These are phyloP conservation scores for Morpho helenor DNA, from an alignment of 2,888 invertebrate genomes.

Conservation along the genomic window DNA sequence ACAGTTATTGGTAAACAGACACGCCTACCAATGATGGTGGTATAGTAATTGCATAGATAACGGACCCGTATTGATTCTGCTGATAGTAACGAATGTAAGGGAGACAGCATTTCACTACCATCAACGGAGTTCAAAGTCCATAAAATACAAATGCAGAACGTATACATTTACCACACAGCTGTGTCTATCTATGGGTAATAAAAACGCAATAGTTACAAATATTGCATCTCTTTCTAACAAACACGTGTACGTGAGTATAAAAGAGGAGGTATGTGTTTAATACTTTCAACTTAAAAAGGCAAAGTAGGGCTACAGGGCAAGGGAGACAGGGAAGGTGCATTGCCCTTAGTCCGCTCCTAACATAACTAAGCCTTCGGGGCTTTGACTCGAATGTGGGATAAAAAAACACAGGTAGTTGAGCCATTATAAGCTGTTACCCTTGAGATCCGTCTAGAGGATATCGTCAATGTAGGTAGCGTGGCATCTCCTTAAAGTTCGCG, in stretches of 20 bases:
- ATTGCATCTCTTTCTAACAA: slow-evolving; percentile 69
- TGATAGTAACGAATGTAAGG: slow-evolving; percentile 50
- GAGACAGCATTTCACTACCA: slow-evolving; percentile 55
- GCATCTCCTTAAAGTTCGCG: slow-evolving; percentile 11
- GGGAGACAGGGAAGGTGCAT: slow-evolving; percentile 74
- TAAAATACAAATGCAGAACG: slow-evolving; percentile 55
- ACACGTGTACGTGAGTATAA: slow-evolving; percentile 44
- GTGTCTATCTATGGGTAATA: slow-evolving; percentile 57
- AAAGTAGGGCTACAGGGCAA: slow-evolving; percentile 77
- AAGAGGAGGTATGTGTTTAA: slow-evolving; percentile 53
- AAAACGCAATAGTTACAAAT: slow-evolving; percentile 51
- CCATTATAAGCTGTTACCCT: slow-evolving; percentile 70
- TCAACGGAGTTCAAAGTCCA: slow-evolving; percentile 74
- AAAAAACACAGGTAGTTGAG: slow-evolving; percentile 72
- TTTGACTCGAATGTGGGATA: slow-evolving; percentile 64
- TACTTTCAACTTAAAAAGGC: slow-evolving; percentile 58
- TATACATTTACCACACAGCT: slow-evolving; percentile 62
- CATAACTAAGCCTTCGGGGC: slow-evolving; percentile 62
- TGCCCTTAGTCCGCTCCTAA: slow-evolving; percentile 69
- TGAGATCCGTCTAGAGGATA: slow-evolving; percentile 69
- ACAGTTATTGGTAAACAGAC: slow-evolving; percentile 29
- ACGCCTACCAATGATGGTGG: slow-evolving; percentile 36
- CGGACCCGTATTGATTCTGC: slow-evolving; percentile 49
- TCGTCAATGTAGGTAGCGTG: slow-evolving; percentile 27
- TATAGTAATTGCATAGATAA: slow-evolving; percentile 28